Conservation (phyloP, 2,888 invertebrate genomes). For the Cataglyphis altisquamis region DNA sequence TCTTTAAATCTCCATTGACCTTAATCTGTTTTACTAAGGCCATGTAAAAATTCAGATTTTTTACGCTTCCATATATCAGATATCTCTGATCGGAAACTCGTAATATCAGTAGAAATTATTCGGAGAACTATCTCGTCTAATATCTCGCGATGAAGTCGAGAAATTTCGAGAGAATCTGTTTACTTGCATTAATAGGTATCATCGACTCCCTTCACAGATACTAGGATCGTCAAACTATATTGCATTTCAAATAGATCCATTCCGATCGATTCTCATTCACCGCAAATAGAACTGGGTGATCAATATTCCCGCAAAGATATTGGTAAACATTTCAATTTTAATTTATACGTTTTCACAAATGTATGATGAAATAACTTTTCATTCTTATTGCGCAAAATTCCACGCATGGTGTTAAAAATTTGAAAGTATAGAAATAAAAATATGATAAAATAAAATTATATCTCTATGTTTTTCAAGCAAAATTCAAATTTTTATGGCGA, state of each 20-base stretch:
- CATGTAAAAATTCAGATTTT: neutral
- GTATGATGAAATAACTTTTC: neutral
- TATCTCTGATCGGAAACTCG: neutral
- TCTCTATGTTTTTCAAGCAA: neutral
- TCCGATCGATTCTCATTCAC: slow-evolving; percentile 26
- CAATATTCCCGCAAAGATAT: slow-evolving; percentile 10
- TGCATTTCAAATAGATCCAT: slow-evolving; percentile 40
- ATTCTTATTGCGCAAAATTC: neutral
- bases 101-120: slow-evolving; percentile 23
- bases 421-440: neutral
- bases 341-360: neutral
- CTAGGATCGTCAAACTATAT: slow-evolving; percentile 41
- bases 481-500: neutral
- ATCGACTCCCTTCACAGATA: slow-evolving; percentile 17
- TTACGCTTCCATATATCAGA: neutral
- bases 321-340: slow-evolving; percentile 6
- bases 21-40: neutral
- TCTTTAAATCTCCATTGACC: slow-evolving; percentile 5
- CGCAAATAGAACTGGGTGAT: slow-evolving; percentile 24
- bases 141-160: neutral
- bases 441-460: neutral
- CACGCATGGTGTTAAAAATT: neutral
- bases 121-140: neutral
- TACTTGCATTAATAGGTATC: slow-evolving; percentile 40
- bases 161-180: slow-evolving; percentile 45